phyloP scores from a whole-genome alignment of 2,797 vertebrate species.

The Schizopygopsis pylzovi region DNA sequence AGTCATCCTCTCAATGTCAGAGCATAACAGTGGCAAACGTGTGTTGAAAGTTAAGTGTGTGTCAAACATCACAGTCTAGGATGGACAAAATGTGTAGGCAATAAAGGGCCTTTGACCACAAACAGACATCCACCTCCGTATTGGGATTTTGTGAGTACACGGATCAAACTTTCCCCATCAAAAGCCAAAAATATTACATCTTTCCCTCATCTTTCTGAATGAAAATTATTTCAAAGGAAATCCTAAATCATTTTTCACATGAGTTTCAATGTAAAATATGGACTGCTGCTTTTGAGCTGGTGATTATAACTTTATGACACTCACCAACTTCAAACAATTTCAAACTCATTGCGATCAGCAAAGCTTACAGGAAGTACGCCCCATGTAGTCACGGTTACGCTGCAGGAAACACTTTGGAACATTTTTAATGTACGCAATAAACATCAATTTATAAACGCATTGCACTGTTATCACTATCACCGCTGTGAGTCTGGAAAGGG shows the following conservation, averaged over 20 bases:
- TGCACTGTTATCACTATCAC: conserved; percentile 13
- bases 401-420: conserved; percentile 11
- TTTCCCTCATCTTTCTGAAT: neutral
- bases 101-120: neutral
- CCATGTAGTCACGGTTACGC: neutral
- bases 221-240: neutral
- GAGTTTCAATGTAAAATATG: neutral
- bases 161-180: neutral
- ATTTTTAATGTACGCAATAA: conserved; percentile 9
- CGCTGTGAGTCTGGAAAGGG: conserved; percentile 16
- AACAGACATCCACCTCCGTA: neutral
- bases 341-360: neutral
- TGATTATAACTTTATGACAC: neutral
- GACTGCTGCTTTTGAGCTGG: neutral
- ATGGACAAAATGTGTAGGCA: neutral
- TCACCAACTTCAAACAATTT: neutral
- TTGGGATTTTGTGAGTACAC: neutral
- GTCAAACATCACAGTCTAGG: neutral
- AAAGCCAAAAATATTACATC: neutral
- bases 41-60: neutral
- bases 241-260: neutral
- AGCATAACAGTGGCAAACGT: neutral
- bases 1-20: conserved; percentile 13
- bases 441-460: conserved; percentile 10
- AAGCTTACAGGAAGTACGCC: neutral